Base-by-base conservation (phyloP, 2,888 invertebrate genomes). In the Drosophila maculinotata region DNA sequence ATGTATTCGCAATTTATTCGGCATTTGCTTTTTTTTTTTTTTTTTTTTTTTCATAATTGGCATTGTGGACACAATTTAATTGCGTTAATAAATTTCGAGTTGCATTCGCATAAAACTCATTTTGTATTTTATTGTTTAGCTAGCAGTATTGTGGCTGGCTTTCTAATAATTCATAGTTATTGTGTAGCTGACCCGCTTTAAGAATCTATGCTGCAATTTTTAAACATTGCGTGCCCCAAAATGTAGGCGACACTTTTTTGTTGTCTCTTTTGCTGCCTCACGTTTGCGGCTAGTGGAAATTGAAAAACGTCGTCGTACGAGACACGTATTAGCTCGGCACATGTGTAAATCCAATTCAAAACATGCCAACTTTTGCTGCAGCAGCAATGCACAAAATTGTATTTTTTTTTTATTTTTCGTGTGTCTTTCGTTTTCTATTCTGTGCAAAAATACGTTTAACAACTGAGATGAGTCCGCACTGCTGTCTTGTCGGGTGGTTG, bases 281-380 rank as follows among this genome's bases (percentile, higher is more conserved):
- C 62, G 82, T 82, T 45, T 65, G 64, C 47, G 39, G 56, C 35
- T 44, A 52, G 39, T 54, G 82, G 35, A 85, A 86, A 86, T 81
- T 83, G 86, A 86, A 86, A 80, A 81, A 76, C 76, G 54, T 47
- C 44, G 44, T 44, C 60, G 45, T 36, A 44, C 49, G 48, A 53
- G 72, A 64, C 80, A 81, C 87, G 80, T 86, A 80, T 86, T 76
- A 74, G 70, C 71, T 74, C 66, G 53, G 80, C 80, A 81, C 87
- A 86, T 86, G 80, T 81, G 87, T 81, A 86, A 81, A 81, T 83
- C 86, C 83, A 79, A 83, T 80, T 74, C 84, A 81, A 83, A 81
- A 81, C 80, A 86, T 69, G 84, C 68, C 87, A 54, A 52, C 12
- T 53, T 48, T 31, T 48, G 42, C 54, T 49, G 54, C 25, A 30